phyloP scores from a whole-genome alignment of 2,797 vertebrate species.

The Myotis pilosus region DNA sequence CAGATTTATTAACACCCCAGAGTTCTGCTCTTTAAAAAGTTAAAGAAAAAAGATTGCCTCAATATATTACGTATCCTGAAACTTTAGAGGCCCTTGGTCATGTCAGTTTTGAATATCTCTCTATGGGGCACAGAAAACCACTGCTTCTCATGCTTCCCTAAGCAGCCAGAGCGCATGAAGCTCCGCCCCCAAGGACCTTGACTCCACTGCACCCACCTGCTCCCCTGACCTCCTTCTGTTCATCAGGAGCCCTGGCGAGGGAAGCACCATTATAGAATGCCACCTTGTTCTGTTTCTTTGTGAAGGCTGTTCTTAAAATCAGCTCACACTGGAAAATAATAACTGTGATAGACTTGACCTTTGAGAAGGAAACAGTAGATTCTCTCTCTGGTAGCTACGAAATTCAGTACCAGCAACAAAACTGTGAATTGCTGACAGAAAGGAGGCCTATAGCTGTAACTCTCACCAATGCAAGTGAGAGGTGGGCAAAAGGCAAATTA shows the following conservation, averaged over 20 bases:
- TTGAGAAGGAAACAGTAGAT: slow-evolving; percentile 78
- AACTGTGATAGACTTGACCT: slow-evolving; percentile 80
- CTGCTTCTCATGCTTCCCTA: not conserved
- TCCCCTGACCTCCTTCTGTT: not conserved
- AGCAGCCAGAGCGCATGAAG: not conserved
- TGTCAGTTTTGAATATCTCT: not conserved
- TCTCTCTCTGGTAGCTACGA: slow-evolving; percentile 77
- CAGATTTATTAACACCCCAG: not conserved
- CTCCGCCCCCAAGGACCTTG: not conserved
- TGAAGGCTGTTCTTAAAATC: slow-evolving; percentile 58
- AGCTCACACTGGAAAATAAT: slow-evolving; percentile 80
- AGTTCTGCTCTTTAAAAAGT: not conserved
- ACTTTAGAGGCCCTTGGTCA: not conserved
- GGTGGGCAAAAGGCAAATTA: slow-evolving; percentile 49
- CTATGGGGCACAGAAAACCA: not conserved
- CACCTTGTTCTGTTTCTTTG: not conserved
- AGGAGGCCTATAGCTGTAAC: slow-evolving; percentile 48
- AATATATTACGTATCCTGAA: not conserved
- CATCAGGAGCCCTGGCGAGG: not conserved
- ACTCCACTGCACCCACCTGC: not conserved
- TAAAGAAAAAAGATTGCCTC: not conserved
- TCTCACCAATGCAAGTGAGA: slow-evolving; percentile 42
- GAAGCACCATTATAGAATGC: not conserved
- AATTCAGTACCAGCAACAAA: slow-evolving; percentile 52
- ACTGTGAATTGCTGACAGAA: slow-evolving; percentile 61